A percentile compares a stretch with the other conserved stretches of the same genome.
Evolutionary conservation across 2,113 vertebrate species (phyloP).

Genomic region (Apus apus): DNA sequence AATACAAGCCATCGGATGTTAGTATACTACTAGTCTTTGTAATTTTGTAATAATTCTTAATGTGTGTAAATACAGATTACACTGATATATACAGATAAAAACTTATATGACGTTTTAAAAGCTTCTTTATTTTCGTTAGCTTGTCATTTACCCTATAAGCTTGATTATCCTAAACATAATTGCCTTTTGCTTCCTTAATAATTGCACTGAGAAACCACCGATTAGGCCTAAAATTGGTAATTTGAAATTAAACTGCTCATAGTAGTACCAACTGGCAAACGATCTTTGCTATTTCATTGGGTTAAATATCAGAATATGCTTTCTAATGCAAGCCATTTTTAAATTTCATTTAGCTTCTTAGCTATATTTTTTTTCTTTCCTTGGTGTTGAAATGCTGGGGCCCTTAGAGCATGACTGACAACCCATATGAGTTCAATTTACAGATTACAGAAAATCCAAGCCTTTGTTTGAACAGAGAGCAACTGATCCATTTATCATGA

Average conservation of each 20-base stretch:
- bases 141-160: background rate
- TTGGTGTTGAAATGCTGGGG: background rate
- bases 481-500: background rate
- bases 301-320: constrained; percentile 39
- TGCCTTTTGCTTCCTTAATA: background rate
- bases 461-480: background rate
- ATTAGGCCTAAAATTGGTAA: background rate
- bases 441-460: background rate
- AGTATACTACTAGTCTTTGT: constrained; percentile 79
- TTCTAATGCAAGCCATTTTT: constrained; percentile 49
- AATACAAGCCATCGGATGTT: constrained; percentile 96
- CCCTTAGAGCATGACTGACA: background rate
- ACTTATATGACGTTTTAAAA: background rate
- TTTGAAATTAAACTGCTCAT: background rate
- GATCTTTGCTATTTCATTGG: constrained; percentile 36
- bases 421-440: background rate
- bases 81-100: background rate
- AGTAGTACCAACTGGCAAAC: constrained; percentile 24
- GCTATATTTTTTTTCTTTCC: constrained; percentile 5
- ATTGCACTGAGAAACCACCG: background rate
- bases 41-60: background rate
- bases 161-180: background rate
- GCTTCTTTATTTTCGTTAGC: background rate
- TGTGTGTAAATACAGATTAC: constrained; percentile 3
- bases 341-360: constrained; percentile 27